A percentile compares a stretch with the other conserved stretches of the same genome.
Evolutionary conservation across 2,797 vertebrate genomes (phyloP).

Genomic region (Centroberyx gerrardi): DNA sequence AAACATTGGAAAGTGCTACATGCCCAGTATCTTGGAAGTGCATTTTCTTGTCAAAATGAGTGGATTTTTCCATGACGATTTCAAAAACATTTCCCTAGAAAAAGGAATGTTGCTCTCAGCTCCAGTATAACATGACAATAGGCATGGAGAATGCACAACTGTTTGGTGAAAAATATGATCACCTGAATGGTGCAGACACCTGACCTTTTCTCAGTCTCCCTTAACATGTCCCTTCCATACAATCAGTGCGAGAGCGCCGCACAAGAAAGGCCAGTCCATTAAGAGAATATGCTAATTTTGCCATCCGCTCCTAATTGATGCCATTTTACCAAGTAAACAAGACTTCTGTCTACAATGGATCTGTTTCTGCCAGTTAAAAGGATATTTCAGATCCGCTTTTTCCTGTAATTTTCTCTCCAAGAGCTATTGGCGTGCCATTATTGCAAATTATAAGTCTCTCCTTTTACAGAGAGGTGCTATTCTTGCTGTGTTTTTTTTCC

Average conservation of each 20-base stretch:
- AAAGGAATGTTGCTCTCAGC: conserved; percentile 71
- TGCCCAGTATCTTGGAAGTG: conserved; percentile 21
- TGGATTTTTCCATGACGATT: conserved; percentile 68
- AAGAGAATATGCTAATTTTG: conserved; percentile 91
- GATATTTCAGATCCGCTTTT: conserved; percentile 87
- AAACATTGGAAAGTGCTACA: neutral
- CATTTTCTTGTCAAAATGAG: conserved; percentile 64
- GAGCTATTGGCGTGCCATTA: conserved; percentile 92
- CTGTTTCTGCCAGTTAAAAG: conserved; percentile 88
- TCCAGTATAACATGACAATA: conserved; percentile 85
- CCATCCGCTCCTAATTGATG: conserved; percentile 91
- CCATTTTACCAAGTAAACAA: conserved; percentile 93
- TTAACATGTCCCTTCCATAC: conserved; percentile 90
- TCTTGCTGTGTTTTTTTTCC: conserved; percentile 84
- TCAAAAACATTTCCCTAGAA: conserved; percentile 61
- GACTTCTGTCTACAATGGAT: conserved; percentile 86
- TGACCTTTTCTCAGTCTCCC: conserved; percentile 90
- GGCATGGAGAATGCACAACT: conserved; percentile 87
- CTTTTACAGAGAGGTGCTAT: conserved; percentile 86
- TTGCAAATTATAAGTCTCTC: conserved; percentile 93
- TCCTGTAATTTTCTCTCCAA: conserved; percentile 88
- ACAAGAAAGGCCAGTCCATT: conserved; percentile 91
- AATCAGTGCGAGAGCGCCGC: conserved; percentile 82
- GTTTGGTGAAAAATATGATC: conserved; percentile 90
- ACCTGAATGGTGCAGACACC: conserved; percentile 88